Evolutionary conservation across 2,113 vertebrate species (phyloP).

Genomic region (Cyprinodon tularosa): DNA sequence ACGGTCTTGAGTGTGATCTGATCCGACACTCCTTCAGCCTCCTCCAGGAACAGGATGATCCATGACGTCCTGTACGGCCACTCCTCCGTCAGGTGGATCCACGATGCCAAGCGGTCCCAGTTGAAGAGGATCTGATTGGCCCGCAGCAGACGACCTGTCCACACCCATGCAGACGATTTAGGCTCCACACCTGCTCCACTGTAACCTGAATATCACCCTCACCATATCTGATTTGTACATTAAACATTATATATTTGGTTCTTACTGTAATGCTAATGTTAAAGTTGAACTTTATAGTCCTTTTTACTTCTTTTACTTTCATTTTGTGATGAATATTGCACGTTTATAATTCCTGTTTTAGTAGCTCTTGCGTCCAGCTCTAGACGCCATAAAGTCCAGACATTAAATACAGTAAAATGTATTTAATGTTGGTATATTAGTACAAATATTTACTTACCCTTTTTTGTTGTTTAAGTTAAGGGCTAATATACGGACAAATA

Average conservation of each 20-base stretch:
- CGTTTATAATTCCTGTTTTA: neutral
- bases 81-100: conserved; percentile 99
- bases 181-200: neutral
- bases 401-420: too few species aligned
- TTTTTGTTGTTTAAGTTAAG: too few species aligned
- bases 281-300: too few species aligned
- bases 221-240: neutral
- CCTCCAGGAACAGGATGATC: conserved; percentile 96
- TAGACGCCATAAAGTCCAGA: too few species aligned
- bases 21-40: conserved; percentile 90
- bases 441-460: too few species aligned
- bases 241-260: too few species aligned
- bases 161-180: neutral
- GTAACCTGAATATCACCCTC: neutral
- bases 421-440: too few species aligned
- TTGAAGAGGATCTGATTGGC: conserved; percentile 97
- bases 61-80: conserved; percentile 98
- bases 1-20: conserved; percentile 90
- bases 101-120: conserved; percentile 96
- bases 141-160: conserved; percentile 89
- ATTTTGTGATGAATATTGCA: neutral
- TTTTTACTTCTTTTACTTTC: too few species aligned
- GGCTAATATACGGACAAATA: too few species aligned
- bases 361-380: neutral
- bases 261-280: too few species aligned